Evolutionary conservation across 2,797 vertebrate species (phyloP), one percentile per base, ranked within the genome.

Genomic region (Glyptemys insculpta): DNA sequence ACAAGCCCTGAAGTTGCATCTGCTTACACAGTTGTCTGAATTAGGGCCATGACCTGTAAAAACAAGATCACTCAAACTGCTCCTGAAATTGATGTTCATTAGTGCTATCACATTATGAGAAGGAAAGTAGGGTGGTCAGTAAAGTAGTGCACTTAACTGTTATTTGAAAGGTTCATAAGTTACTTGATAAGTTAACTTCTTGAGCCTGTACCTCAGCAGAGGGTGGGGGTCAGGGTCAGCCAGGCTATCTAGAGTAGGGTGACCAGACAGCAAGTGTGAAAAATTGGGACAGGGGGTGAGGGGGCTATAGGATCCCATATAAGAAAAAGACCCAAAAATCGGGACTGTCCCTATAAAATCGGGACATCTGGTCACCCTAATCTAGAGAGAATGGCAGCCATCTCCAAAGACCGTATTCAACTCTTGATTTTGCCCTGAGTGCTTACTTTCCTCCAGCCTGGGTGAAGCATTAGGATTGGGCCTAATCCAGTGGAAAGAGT

Each of bases 201-300:
- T 29, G 29, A 41, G 4, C 6, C 52, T 74, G 19, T 25, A 16
- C 27, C 84, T 92, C 1, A 0, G n/a, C 27, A 47, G 4, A 29
- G 0, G n/a, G 8, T 21, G n/a, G 10, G n/a, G 37, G 19, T 72
- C 37, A 72, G 53, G 27, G 37, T 37, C 9, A 27, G 21, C 53
- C 83, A 84, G 29, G 10, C 34, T 88, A 44, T 34, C 37, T 31
- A 53, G 31, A 84, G 37, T 50, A 50, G 50, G 50, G 14, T 50
- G 50, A 50, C 50, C 14, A 50, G 50, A 50, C 50, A 50, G 50
- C 14, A 50, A 50, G 50, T 50, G 14, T 50, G 50, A 15, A 50
- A 50, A 50, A 50, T 14, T 50, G 50, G 50, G 50, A 50, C 4
- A 5, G 50, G 14, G 50, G 14, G 50, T 50, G 14, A n/a, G 50